These are phyloP conservation scores for Aplysina aerophoba DNA, from an alignment of 37 sponge, comb jelly and placozoan genomes.

Conservation along the genomic window DNA sequence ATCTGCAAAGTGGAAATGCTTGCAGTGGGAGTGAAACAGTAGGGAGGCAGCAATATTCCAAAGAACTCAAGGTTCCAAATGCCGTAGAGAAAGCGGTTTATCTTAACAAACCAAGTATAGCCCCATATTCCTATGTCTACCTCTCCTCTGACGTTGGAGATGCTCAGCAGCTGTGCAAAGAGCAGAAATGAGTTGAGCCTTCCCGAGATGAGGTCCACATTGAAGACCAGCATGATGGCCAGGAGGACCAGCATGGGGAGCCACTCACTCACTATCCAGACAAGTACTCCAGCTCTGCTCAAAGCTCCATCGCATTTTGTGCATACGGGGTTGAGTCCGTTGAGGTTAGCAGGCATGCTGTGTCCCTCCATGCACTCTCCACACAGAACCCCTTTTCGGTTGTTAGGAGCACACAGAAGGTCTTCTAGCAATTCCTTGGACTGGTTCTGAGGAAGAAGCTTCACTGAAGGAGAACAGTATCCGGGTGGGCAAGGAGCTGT, in stretches of 20 bases:
- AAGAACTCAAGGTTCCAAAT: constrained; percentile 27
- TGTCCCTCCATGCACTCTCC: constrained; percentile 13
- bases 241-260: neutral
- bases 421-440: neutral
- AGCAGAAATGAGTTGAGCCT: neutral
- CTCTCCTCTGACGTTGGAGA: no score
- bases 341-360: constrained; percentile 2
- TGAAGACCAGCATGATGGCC: neutral
- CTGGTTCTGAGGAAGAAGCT: neutral
- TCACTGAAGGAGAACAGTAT: neutral
- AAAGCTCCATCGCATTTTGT: neutral
- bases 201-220: constrained; percentile 6
- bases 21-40: neutral
- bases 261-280: constrained; percentile 21
- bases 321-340: neutral
- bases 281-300: neutral
- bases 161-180: constrained; percentile 1
- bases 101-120: no score
- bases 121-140: no score
- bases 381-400: constrained; percentile 1
- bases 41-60: neutral
- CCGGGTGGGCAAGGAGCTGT: neutral
- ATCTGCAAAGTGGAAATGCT: neutral
- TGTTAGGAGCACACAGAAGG: neutral
- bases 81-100: neutral